phyloP scores from a whole-genome alignment of 2,888 invertebrate species.

The Papilio gigon region DNA sequence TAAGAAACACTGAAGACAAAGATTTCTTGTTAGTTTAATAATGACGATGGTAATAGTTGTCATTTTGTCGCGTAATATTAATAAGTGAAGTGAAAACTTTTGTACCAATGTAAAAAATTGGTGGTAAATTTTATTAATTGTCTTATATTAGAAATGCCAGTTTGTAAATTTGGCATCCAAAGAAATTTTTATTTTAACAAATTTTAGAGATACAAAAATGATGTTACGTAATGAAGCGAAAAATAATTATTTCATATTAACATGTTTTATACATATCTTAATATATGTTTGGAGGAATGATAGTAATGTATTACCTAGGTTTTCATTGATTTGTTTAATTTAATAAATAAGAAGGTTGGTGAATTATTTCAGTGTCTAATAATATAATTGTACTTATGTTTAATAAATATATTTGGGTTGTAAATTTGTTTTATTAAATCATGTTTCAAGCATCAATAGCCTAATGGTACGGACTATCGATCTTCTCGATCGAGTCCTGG shows the following conservation, averaged over 20 bases:
- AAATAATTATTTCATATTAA: constrained; percentile 3
- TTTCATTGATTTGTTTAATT: constrained; percentile 3
- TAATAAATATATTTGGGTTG: constrained; percentile 17
- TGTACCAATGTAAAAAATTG: background rate
- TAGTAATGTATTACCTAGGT: background rate
- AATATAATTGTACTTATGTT: background rate
- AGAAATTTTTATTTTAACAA: background rate
- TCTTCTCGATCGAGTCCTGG: no score
- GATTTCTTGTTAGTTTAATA: no score
- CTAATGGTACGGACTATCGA: no score
- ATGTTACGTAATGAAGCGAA: background rate
- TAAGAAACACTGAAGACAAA: background rate
- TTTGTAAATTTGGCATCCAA: background rate
- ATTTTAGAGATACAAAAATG: no score
- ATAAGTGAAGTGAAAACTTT: no score
- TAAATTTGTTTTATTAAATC: background rate
- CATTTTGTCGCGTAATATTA: no score
- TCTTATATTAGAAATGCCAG: background rate
- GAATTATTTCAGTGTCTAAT: background rate
- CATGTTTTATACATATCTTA: background rate
- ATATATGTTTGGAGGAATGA: background rate
- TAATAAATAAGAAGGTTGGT: constrained; percentile 2
- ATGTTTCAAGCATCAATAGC: no score
- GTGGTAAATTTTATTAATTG: background rate
- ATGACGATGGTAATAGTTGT: no score